Conservation (phyloP, 2,797 vertebrate genomes). For the Microctenopoma steveboyesi region DNA sequence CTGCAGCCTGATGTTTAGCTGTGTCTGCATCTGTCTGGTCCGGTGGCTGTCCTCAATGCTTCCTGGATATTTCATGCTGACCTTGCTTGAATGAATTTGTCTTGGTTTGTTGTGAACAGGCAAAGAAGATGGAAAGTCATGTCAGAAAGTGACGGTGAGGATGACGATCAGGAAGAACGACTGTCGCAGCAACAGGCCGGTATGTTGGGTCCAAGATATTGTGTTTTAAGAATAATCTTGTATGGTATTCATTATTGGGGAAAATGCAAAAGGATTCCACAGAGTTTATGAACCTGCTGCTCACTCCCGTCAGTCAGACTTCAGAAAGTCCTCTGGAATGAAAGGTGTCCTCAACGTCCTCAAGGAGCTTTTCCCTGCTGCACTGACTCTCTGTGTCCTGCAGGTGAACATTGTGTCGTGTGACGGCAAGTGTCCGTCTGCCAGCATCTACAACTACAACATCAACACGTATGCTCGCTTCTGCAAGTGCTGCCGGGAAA, state of each 20-base stretch:
- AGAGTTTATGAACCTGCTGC: no score
- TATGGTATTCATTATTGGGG: no score
- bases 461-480: slow-evolving; percentile 96
- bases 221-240: no score
- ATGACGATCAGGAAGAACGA: slow-evolving; percentile 99
- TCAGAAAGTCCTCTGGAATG: no score
- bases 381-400: neutral
- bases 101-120: slow-evolving; percentile 79
- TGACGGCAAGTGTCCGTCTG: slow-evolving; percentile 96
- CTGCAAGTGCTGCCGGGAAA: slow-evolving; percentile 98
- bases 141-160: slow-evolving; percentile 97
- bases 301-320: no score
- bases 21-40: neutral
- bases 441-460: slow-evolving; percentile 99
- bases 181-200: slow-evolving; percentile 96
- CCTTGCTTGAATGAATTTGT: slow-evolving; percentile 1
- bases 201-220: slow-evolving; percentile 65
- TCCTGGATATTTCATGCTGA: neutral
- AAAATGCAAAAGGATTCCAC: no score
- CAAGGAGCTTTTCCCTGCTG: neutral
- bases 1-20: neutral
- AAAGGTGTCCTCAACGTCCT: no score
- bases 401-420: slow-evolving; percentile 98
- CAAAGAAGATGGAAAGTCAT: slow-evolving; percentile 97
- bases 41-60: neutral